Percentiles rank a stretch among this genome's conserved stretches.
These are phyloP conservation scores for Tetragonula clypearis DNA, from an alignment of 1,140 invertebrate species.

Conservation along the genomic window DNA sequence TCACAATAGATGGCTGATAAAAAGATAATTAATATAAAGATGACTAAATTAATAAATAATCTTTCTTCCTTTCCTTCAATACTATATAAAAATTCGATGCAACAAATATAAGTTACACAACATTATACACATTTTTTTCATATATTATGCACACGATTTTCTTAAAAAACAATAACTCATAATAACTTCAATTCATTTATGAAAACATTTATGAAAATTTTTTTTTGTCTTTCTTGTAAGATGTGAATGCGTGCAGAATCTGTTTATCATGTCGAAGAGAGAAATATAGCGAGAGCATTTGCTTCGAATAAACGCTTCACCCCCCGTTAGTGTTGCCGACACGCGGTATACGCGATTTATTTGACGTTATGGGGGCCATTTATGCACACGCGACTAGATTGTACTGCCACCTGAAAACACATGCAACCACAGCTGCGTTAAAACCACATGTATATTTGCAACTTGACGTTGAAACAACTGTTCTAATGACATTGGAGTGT, in stretches of 20 bases:
- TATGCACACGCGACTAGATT: slow-evolving; percentile 4
- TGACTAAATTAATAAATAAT: too few species aligned
- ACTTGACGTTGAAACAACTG: neutral
- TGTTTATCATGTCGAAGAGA: neutral
- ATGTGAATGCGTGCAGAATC: neutral
- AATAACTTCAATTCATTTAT: too few species aligned
- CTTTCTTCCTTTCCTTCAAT: too few species aligned
- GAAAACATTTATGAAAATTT: too few species aligned
- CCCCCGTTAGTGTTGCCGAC: neutral
- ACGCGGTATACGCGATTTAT: slow-evolving; percentile 6
- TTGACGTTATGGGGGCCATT: slow-evolving; percentile 7
- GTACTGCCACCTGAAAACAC: slow-evolving; percentile 1
- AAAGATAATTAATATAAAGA: too few species aligned
- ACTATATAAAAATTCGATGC: too few species aligned
- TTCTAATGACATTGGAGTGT: neutral
- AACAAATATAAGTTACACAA: too few species aligned
- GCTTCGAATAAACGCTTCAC: slow-evolving; percentile 2
- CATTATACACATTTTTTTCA: too few species aligned
- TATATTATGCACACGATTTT: too few species aligned
- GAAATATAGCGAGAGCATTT: neutral
- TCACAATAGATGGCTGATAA: too few species aligned
- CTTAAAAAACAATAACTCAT: too few species aligned
- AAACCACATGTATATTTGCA: neutral
- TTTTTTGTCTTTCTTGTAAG: neutral
- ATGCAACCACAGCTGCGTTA: neutral